A percentile compares a stretch with the other conserved stretches of the same genome.
phyloP scores from a whole-genome alignment of 1,140 invertebrate species.

The Penaeus chinensis region DNA sequence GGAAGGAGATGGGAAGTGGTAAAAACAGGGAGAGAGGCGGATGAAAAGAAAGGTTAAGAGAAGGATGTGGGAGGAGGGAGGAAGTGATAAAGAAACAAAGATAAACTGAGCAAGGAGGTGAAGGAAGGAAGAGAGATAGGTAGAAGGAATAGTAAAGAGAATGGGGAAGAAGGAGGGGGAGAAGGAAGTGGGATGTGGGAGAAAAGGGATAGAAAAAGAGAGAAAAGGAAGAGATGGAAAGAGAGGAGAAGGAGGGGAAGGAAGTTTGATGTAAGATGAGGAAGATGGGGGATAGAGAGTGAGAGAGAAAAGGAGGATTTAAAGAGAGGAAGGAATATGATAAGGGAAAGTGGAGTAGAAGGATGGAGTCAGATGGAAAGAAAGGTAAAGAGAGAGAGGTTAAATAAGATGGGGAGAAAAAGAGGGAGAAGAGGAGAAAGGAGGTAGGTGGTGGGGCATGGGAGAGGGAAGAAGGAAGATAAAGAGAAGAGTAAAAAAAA shows the following conservation, averaged over 20 bases:
- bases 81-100: conserved; percentile 3
- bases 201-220: no score
- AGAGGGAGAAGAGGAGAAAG: background rate
- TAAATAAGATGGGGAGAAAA: background rate
- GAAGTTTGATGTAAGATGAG: no score
- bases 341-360: background rate
- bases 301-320: no score
- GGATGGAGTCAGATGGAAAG: background rate
- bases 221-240: no score
- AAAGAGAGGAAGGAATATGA: background rate
- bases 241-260: no score
- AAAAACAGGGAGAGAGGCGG: background rate
- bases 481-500: conserved; percentile 3
- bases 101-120: background rate
- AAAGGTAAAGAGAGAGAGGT: background rate
- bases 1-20: background rate
- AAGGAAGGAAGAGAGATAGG: conserved; percentile 2
- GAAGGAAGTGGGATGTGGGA: no score
- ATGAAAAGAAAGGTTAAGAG: background rate
- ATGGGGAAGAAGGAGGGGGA: no score
- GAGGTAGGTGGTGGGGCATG: background rate
- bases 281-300: no score
- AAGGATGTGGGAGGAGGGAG: background rate
- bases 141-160: no score
- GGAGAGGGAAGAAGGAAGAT: background rate